Base-by-base conservation (phyloP, 2,888 invertebrate genomes). In the Acrobasis suavella region DNA sequence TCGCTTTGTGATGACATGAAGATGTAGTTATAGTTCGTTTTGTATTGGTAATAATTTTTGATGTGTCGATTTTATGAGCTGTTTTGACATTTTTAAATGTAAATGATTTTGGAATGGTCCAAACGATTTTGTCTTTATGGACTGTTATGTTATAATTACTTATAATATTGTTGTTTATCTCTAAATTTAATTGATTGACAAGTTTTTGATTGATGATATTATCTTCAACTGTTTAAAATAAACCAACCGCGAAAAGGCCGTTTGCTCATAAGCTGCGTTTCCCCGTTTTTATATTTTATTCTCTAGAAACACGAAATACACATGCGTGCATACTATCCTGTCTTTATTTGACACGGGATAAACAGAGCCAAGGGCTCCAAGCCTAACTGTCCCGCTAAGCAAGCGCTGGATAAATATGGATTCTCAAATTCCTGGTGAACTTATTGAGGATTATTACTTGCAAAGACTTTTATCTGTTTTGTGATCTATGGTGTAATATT, bases 1-100 rank as follows among this genome's bases (percentile, higher is more conserved):
- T 75, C 77, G 71, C 75, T 71, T 75, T 78, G 76, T 74, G 72
- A 67, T 65, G 69, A 71, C 66, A 64, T 60, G 51, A 54, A 54
- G 54, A 54, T 55, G 54, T 61, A 61, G 54, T 42, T 60, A 52
- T 22, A 54, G 54, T 32, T 49, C 14, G n/a, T 61, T 42, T 54
- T 46, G 46, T 49, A 61, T 49, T 37, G 22, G 39, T 61, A 61
- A 46, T 60, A 60, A 42, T 51, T 46, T 52, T 17, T 54, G 46
- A 61, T 55, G 54, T 61, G 61, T 61, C 42, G 54, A 49, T 54
- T 61, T 60, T 59, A 39, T 60, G 16, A 60, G 60, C 39, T 60
- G 60, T 60, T 60, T 50, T 52, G 60, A 60, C 60, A 52, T 39
- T 60, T 59, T 51, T 15, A 60, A 60, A 60, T 60, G 60, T 16